Evolutionary conservation across 2,797 vertebrate genomes (phyloP), one percentile per base, ranked within the genome.

Genomic region (Cryptoprocta ferox): DNA sequence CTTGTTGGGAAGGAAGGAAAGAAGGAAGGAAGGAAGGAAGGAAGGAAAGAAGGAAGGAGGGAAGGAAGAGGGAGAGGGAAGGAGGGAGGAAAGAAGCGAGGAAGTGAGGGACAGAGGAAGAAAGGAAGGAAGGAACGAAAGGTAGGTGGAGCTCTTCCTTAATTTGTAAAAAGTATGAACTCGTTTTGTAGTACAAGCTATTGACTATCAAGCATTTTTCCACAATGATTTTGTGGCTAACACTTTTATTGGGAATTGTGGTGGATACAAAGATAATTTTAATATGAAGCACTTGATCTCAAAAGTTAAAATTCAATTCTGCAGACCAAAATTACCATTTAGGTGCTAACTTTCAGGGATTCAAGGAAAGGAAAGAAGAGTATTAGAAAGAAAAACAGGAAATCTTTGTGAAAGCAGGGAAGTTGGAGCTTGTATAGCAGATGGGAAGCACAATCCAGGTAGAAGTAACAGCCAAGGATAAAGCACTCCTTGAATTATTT

Each of bases 251-350:
- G 0, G 45, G 30, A 53, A 59, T 26, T 91, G 6, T 53, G 21
- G 78, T 50, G 5, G 19, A 70, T 76, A 48, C 6, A 75, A 68
- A 76, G 26, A 75, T 63, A 75, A 80, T 53, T 75, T 81, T 61
- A 86, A 78, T 30, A 92, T 56, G 13, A 6, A 79, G 10, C 82
- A 26, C n/a, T 61, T 73, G 56, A 66, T 5, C 24, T 83, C 21
- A 39, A 5, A 92, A 84, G 84, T 73, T 82, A 90, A 94, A 89
- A 61, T 91, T 91, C 19, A 21, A 76, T 35, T 76, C 5, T 18
- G 28, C 6, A 86, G 16, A 59, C 16, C 83, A 75, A 75, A 45
- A 14, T 65, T 53, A 42, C 1, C 9, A 84, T 14, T 39, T 53
- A 85, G n/a, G 32, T 76, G 21, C 28, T 81, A 80, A 76, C 13